phyloP scores from a whole-genome alignment of 2,113 vertebrate species.

The Anguilla japonica region DNA sequence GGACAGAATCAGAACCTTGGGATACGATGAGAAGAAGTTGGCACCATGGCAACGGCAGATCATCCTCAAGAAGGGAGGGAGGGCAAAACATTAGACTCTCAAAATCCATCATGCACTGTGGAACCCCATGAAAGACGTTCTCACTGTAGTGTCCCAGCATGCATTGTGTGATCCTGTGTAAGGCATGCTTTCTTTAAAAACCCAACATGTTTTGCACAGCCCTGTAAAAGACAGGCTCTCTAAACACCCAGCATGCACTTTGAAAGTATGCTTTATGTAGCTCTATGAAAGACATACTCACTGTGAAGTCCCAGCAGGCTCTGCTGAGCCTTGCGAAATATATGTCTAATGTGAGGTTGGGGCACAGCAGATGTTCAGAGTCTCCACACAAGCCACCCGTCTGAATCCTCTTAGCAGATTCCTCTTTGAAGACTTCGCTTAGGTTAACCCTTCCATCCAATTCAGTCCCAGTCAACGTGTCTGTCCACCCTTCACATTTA shows the following conservation, averaged over 20 bases:
- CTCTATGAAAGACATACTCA: not conserved
- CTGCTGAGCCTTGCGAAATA: not conserved
- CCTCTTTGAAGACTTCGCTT: not conserved
- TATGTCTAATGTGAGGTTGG: not conserved
- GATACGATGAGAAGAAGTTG: slow-evolving; percentile 93
- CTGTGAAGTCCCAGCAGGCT: not conserved
- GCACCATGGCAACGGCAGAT: slow-evolving; percentile 95
- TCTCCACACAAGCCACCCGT: not conserved
- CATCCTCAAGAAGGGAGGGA: slow-evolving; percentile 93
- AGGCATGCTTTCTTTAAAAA: not conserved
- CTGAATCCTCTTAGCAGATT: not conserved
- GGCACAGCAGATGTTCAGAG: not conserved
- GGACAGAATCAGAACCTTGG: slow-evolving; percentile 87
- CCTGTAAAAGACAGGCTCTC: not conserved
- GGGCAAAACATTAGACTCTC: slow-evolving; percentile 79
- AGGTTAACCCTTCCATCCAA: not conserved
- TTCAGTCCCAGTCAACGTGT: not conserved
- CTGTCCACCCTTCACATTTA: not conserved
- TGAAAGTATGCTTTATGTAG: not conserved
- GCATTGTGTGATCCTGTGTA: not conserved
- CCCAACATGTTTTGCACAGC: not conserved
- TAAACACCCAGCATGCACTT: not conserved
- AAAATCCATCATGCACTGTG: not conserved
- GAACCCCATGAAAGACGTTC: not conserved
- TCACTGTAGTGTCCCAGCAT: not conserved